Base-by-base conservation (phyloP, 2,797 vertebrate species). In the Thalassophryne amazonica region DNA sequence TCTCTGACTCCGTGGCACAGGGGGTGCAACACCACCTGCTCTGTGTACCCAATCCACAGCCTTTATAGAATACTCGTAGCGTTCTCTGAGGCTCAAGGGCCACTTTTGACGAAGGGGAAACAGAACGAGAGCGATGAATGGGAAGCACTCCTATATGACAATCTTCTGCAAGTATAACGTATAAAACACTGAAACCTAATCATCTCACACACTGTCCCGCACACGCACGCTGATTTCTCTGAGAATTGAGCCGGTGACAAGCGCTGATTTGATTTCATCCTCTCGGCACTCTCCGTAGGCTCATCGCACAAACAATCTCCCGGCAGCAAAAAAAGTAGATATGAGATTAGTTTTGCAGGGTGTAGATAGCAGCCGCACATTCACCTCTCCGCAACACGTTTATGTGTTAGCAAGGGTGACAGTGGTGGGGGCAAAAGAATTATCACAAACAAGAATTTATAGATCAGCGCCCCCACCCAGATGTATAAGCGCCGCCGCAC, bases 231-330 rank as follows among this genome's bases (percentile, higher is more conserved):
- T 27, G 10, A 49, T 71, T 63, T 64, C 67, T 60, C n/a, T 24
- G 52, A 67, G 60, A 78, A 81, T 65, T 65, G 73, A 83, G 70
- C 66, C 7, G 36, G 53, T 70, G 73, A 81, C 73, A 80, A 71
- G 68, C 68, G 66, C 46, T 40, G 66, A 78, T 84, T 77, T 74
- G 72, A 85, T 83, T 77, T 78, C 43, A 67, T 78, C 57, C 60
- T 5, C 50, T 54, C 40, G 21, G 31, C 64, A n/a, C n/a, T 67
- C 61, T 58, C 57, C 60, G 74, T 41, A 52, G 60, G 59, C 63
- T 57, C 40, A 25, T 56, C 67, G 6, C 63, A 51, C 68, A 66
- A 73, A 81, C 63, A 73, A 73, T 79, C 73, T 73, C 61, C 56
- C 52, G 12, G 66, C 58, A 71, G 76, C 64, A 63, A 72, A n/a